Percentiles rank a stretch among this genome's conserved stretches.
These are phyloP conservation scores for Bovichtus variegatus DNA, from an alignment of 2,797 vertebrate genomes.

Conservation along the genomic window DNA sequence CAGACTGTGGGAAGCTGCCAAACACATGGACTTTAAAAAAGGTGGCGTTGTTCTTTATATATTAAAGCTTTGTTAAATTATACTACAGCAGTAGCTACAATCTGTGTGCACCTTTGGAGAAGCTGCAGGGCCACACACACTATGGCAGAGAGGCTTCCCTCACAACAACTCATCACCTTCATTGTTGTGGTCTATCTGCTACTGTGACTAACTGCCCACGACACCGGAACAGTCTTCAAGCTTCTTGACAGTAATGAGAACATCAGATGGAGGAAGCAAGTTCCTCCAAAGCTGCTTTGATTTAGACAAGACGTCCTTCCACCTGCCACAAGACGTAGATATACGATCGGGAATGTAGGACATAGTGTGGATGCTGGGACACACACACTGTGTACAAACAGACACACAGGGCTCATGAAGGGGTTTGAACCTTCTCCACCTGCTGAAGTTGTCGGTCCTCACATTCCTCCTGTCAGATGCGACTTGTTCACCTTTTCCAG, in stretches of 20 bases:
- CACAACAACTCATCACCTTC: neutral
- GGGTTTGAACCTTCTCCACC: slow-evolving; percentile 52
- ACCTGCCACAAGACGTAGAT: slow-evolving; percentile 40
- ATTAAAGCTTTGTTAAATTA: slow-evolving; percentile 6
- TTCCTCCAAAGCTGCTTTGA: slow-evolving; percentile 60
- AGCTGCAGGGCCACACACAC: neutral
- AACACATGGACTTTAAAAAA: slow-evolving; percentile 7
- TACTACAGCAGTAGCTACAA: neutral
- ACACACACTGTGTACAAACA: neutral
- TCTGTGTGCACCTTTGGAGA: neutral
- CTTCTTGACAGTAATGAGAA: slow-evolving; percentile 63
- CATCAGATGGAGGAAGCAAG: slow-evolving; percentile 56
- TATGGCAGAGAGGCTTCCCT: neutral
- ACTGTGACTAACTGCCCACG: slow-evolving; percentile 68
- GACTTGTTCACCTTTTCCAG: slow-evolving; percentile 49
- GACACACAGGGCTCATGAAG: slow-evolving; percentile 14
- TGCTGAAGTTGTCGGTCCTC: slow-evolving; percentile 59
- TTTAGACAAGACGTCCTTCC: slow-evolving; percentile 57
- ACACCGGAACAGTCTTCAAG: slow-evolving; percentile 37
- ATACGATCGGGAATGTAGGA: slow-evolving; percentile 35
- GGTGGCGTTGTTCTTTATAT: neutral
- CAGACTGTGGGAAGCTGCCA: slow-evolving; percentile 15
- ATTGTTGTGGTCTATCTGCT: neutral
- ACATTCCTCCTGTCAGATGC: slow-evolving; percentile 47
- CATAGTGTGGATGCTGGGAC: slow-evolving; percentile 1